Evolutionary conservation across 2,888 invertebrate genomes (phyloP), one percentile per base, ranked within the genome.

Genomic region (Perizoma affinitatum): DNA sequence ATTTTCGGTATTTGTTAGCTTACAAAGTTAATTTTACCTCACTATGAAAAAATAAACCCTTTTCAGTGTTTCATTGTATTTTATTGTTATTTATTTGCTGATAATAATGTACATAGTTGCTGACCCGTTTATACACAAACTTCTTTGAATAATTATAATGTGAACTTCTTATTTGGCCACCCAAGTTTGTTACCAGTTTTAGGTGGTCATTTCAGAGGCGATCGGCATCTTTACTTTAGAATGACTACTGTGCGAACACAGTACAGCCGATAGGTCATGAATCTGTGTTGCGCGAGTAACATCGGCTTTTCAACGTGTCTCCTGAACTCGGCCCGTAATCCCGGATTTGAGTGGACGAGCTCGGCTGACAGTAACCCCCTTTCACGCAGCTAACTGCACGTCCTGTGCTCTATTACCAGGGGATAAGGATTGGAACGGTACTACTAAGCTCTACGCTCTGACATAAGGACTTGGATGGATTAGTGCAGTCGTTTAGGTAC

Each of bases 381-480:
- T 42, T 36, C 47, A 48, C 48, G 8, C 53, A 45, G 54, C 35
- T 54, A 44, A 50, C 54, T 45, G 47, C 47, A 44, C 33, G 42
- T 49, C 48, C 40, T 53, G 40, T 40, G 49, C 55, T 38, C 45
- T 63, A 63, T 63, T 55, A 58, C 52, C 41, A 10, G 6, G 44
- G 52, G 47, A 43, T 63, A 55, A 48, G 44, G 35, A 52, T 63
- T 52, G 35, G 35, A 49, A 54, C 46, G 38, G 46, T 47, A 34
- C 11, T 6, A 46, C 40, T 54, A 9, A 43, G 60, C 54, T 51
- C 46, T 38, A 11, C 45, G 35, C 43, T 60, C 44, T 46, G 62
- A 62, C 57, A 50, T 57, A 46, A 50, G 51, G 51, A 54, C 51
- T 48, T 50, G 50, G 51, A 38, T 47, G 54, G 62, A 63, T 63